Percentiles rank a stretch among this genome's conserved stretches.
These are phyloP conservation scores for Halocynthia roretzi DNA, from an alignment of 23 tunicate genomes.

Conservation along the genomic window DNA sequence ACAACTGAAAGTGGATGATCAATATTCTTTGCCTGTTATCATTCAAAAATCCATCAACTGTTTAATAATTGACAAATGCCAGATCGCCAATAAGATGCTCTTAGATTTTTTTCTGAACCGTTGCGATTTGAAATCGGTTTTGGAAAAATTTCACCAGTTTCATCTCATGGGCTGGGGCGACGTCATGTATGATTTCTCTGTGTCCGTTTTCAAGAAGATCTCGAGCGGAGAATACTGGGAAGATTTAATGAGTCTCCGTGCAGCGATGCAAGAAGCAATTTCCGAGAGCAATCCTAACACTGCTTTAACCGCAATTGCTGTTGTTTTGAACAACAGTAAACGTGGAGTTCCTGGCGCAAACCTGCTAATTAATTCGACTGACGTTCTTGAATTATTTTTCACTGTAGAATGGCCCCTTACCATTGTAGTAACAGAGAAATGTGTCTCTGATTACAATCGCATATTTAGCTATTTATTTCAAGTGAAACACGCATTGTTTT, in stretches of 20 bases:
- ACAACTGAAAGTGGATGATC: not conserved
- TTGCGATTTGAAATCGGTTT: not conserved
- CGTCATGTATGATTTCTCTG: slow-evolving; percentile 53
- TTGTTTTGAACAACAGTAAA: slow-evolving; percentile 10
- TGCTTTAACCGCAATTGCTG: slow-evolving; percentile 1
- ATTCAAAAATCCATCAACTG: slow-evolving; percentile 1
- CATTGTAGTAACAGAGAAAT: slow-evolving; percentile 28
- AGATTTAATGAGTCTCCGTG: slow-evolving; percentile 46
- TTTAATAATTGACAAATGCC: not conserved
- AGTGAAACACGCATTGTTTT: slow-evolving; percentile 51
- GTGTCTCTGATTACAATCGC: slow-evolving; percentile 26
- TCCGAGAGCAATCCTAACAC: slow-evolving; percentile 7
- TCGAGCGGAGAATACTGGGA: slow-evolving; percentile 3
- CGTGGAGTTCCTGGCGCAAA: not conserved
- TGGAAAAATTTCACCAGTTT: slow-evolving; percentile 60
- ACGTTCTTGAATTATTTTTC: slow-evolving; percentile 36
- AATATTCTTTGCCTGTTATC: not conserved
- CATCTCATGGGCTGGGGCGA: slow-evolving; percentile 89
- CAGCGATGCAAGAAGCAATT: slow-evolving; percentile 58
- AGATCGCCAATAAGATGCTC: slow-evolving; percentile 1
- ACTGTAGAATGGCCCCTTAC: slow-evolving; percentile 58
- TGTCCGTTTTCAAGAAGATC: slow-evolving; percentile 24
- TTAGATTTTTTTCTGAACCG: not conserved
- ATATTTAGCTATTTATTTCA: slow-evolving; percentile 54
- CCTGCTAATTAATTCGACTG: slow-evolving; percentile 27